Percentiles rank a stretch among this genome's conserved stretches.
phyloP scores from a whole-genome alignment of 1,140 invertebrate genomes.

The Camponotus vicinus region DNA sequence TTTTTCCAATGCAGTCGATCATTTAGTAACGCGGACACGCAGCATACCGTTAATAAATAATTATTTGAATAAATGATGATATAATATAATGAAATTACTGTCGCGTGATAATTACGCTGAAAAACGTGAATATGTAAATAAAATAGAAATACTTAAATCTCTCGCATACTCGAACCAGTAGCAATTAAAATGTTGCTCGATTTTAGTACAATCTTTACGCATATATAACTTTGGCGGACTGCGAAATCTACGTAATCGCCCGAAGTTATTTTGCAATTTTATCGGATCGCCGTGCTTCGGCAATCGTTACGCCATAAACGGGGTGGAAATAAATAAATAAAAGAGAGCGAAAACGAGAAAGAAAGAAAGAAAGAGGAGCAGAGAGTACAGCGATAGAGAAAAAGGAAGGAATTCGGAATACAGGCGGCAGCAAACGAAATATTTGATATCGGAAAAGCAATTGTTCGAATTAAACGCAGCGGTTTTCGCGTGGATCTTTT shows the following conservation, averaged over 20 bases:
- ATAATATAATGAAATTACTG: constrained; percentile 14
- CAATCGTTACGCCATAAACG: constrained; percentile 74
- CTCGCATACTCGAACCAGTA: not conserved
- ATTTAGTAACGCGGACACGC: not conserved
- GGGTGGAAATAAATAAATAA: constrained; percentile 59
- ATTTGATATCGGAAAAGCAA: constrained; percentile 77
- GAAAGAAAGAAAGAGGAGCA: not conserved
- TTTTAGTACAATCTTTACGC: constrained; percentile 32
- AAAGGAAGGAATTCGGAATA: constrained; percentile 72
- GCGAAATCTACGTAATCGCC: constrained; percentile 59
- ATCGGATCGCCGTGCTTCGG: constrained; percentile 69
- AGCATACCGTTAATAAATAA: not conserved
- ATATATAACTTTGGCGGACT: constrained; percentile 2
- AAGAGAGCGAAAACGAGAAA: constrained; percentile 4
- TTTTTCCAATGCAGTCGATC: constrained; percentile 19
- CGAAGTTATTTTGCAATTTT: constrained; percentile 77
- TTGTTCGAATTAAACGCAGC: constrained; percentile 79
- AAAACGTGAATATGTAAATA: not conserved
- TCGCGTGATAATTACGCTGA: constrained; percentile 9
- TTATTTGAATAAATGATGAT: constrained; percentile 35
- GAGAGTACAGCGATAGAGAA: not conserved
- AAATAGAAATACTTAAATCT: constrained; percentile 36
- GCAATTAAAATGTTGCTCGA: constrained; percentile 39
- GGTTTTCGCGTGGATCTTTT: constrained; percentile 70
- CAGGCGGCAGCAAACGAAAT: constrained; percentile 72